A percentile compares a stretch with the other conserved stretches of the same genome.
Conservation (phyloP, 2,797 vertebrate species). For the Molothrus aeneus region DNA sequence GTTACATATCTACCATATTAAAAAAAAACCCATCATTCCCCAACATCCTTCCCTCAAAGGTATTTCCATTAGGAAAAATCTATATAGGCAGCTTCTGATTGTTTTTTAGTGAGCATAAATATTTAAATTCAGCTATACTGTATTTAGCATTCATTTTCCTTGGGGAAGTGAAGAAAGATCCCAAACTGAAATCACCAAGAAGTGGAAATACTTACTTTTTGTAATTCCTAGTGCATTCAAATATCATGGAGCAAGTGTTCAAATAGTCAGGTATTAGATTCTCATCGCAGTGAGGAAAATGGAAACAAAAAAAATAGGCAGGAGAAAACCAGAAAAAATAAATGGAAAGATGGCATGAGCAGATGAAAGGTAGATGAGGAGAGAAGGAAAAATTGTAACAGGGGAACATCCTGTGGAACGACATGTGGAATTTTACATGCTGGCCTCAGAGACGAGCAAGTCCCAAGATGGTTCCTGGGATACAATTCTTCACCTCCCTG, state of each 20-base stretch:
- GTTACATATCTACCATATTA: neutral
- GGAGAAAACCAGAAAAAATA: neutral
- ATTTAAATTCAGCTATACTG: neutral
- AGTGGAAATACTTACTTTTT: neutral
- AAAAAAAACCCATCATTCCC: neutral
- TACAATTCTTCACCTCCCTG: neutral
- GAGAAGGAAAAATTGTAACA: neutral
- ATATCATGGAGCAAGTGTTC: neutral
- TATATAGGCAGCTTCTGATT: neutral
- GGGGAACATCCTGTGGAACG: neutral
- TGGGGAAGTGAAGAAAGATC: neutral
- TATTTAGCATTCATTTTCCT: neutral
- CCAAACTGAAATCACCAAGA: neutral
- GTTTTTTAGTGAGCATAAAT: neutral
- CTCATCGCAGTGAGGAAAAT: neutral
- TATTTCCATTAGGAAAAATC: neutral
- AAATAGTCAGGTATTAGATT: neutral
- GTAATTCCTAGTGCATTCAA: neutral
- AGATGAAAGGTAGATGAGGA: neutral
- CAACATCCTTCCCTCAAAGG: neutral
- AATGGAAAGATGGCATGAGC: accelerated
- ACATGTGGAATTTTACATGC: neutral
- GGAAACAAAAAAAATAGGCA: neutral
- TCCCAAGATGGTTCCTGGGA: accelerated
- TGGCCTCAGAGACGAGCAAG: accelerated